Base-by-base conservation (phyloP, 1,140 invertebrate species). In the Dermatophagoides farinae region DNA sequence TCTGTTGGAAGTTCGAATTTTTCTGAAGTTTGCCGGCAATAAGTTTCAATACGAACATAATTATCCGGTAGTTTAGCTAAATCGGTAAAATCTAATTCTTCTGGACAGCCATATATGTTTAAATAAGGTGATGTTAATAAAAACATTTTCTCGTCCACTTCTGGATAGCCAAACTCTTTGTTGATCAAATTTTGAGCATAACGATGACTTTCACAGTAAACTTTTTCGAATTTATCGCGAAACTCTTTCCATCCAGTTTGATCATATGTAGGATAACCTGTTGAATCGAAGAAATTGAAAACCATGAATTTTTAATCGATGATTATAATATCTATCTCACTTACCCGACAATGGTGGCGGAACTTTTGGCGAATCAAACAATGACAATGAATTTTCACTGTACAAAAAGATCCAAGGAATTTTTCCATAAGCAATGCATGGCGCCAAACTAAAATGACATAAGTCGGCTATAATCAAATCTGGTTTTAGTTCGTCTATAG, bases 101-200 rank as follows among this genome's bases (percentile, higher is more conserved):
- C 43, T 5, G 62, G 62, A 54, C 46, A 63, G 10, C 40, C 39
- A 44, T 63, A 63, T 0, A 63, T n/a, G 31, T 64, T 64, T 12
- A 63, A 43, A 44, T 46, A 44, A n/a, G 62, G 63, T 44, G 43
- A 44, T 44, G 6, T 5, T n/a, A 44, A 5, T 44, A 16, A 16
- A 44, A 5, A 5, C 5, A 16, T 44, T 44, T 44, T 44, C 10
- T 16, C 14, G 10, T 44, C 43, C 1, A 20, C 14, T 16, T n/a
- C 43, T n/a, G 18, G 43, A 20, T 44, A n/a, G 14, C 14, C 43
- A n/a, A 20, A 10, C 10, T 44, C 43, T n/a, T 44, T n/a, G 10
- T 44, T 44, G 43, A 16, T 16, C 18, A 44, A 44, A 20, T 16
- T 20, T n/a, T 44, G 14, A 5, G 18, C 14, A 5, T 44, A n/a